Conservation (phyloP, 2,797 vertebrate genomes). For the Clarias laeviceps region DNA sequence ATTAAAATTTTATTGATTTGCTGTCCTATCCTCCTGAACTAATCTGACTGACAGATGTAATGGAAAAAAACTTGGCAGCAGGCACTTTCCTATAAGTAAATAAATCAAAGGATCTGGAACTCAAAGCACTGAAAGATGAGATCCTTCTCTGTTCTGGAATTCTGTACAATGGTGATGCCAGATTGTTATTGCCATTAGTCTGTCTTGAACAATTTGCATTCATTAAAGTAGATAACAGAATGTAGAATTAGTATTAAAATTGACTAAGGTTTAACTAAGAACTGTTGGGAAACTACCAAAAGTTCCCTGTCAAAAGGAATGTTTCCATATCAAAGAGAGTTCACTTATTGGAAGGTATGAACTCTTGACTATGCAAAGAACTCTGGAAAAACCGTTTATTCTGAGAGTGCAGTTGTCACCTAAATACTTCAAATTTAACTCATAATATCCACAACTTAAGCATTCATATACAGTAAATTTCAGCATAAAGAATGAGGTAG, state of each 20-base stretch:
- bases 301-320: background rate
- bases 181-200: background rate
- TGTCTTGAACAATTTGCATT: background rate
- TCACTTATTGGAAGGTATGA: background rate
- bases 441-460: background rate
- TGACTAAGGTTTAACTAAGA: background rate
- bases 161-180: background rate
- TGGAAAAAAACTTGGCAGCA: background rate
- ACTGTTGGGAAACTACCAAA: background rate
- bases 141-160: background rate
- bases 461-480: background rate
- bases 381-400: background rate
- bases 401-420: too few relatives aligned
- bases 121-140: background rate
- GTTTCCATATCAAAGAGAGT: background rate
- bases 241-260: background rate
- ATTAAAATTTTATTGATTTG: background rate
- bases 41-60: background rate
- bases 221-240: background rate
- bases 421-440: background rate
- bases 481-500: background rate
- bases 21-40: background rate
- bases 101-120: background rate
- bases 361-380: background rate
- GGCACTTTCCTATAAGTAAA: background rate